Evolutionary conservation across 2,888 invertebrate genomes (phyloP).

Genomic region (Iselma pallidipennis): DNA sequence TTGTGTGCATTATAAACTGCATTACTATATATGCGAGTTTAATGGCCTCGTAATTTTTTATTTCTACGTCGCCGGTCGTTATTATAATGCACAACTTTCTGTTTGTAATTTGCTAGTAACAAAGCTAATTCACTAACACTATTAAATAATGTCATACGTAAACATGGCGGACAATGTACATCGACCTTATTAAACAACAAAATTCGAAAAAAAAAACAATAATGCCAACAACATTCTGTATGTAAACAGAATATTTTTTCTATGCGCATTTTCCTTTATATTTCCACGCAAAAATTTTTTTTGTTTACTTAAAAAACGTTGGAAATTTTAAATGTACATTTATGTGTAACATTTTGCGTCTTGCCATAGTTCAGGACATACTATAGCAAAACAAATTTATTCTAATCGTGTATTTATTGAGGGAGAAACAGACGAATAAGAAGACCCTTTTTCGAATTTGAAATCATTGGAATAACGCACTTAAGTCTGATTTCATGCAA

Average conservation of each 20-base stretch:
- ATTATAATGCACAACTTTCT: conserved; percentile 20
- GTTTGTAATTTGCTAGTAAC: conserved; percentile 29
- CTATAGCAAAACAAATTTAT: not conserved
- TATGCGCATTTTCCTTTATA: conserved; percentile 10
- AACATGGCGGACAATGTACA: conserved; percentile 29
- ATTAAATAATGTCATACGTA: conserved; percentile 36
- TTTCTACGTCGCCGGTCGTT: conserved; percentile 23
- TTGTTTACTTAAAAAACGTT: not conserved
- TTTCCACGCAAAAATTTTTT: conserved; percentile 7
- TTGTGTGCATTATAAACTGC: conserved; percentile 19
- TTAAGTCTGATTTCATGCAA: no score
- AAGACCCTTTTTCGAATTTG: no score
- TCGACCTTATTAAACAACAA: conserved; percentile 34
- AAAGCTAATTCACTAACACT: conserved; percentile 33
- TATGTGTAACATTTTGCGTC: not conserved
- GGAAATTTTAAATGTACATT: no score
- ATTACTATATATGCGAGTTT: conserved; percentile 26
- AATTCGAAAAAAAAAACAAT: conserved; percentile 19
- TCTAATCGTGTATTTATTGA: not conserved
- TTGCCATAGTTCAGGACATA: no score
- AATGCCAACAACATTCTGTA: conserved; percentile 27
- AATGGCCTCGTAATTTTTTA: conserved; percentile 33
- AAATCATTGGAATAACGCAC: no score
- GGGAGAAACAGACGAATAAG: no score
- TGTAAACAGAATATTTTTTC: conserved; percentile 19